Base-by-base conservation (phyloP, 2,113 vertebrate species). In the Indri indri region DNA sequence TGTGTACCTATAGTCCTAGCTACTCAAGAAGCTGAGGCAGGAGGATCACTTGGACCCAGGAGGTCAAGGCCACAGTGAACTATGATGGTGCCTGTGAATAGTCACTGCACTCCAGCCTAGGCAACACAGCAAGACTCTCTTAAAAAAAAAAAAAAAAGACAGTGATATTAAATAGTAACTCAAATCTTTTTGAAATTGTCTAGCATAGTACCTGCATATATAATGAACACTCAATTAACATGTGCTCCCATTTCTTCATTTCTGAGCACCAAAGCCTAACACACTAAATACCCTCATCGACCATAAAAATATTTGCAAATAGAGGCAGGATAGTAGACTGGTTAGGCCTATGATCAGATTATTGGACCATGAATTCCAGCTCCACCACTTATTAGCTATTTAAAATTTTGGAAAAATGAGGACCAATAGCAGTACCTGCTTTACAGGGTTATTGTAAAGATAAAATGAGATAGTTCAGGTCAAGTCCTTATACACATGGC, bases 391-490 rank as follows among this genome's bases (percentile, higher is more conserved):
- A 88, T 2, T 34, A 77, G 61, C 54, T 83, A 40, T 42, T 50
- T 37, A 79, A 89, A 14, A 30, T 42, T 85, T 23, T 37, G 71
- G 84, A 30, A 74, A 89, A 89, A 34, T 34, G 23, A 86, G 30
- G 30, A 16, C 32, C 34, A 70, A 50, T 85, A 81, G 52, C 5
- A 86, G 17, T 66, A 92, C 20, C 18, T 79, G 34, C 17, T 45
- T 57, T 66, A 81, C 32, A 50, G 45, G 73, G 50, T 81, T 77
- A 82, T 5, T 82, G 6, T 65, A 37, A 83, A 57, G 37, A 57
- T 76, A 86, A 88, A 89, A 88, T 77, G 50, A 89, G 77, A 88
- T 40, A n/a, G 84, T 76, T 81, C 22, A n/a, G 45, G 50, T 81
- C 73, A 30, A 40, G 45, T 76, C 52, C 77, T 94, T 89, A 88